Conservation (phyloP, 30 jellyfish, hydroid and myxozoan genomes). For the Pelagia noctiluca region DNA sequence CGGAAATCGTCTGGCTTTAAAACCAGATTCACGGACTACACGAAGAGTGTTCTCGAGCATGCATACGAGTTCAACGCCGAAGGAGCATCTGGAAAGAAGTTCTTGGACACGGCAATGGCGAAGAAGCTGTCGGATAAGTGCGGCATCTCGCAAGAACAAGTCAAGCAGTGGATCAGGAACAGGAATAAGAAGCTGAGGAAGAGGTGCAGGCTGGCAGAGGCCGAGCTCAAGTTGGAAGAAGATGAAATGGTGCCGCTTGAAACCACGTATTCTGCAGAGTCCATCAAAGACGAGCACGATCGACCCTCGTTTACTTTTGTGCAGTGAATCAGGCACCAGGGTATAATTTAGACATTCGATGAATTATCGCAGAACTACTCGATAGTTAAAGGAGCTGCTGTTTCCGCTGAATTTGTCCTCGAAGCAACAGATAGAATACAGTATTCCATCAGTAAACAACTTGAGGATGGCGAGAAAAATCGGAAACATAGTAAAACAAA, state of each 20-base stretch:
- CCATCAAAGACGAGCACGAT: conserved; percentile 36
- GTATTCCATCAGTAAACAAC: too few relatives aligned
- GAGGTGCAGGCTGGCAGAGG: conserved; percentile 40
- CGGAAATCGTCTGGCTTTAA: conserved; percentile 48
- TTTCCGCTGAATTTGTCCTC: too few relatives aligned
- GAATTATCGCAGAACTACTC: too few relatives aligned
- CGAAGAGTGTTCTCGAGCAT: conserved; percentile 59
- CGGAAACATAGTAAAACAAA: too few relatives aligned
- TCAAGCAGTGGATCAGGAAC: conserved; percentile 93
- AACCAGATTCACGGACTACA: conserved; percentile 68
- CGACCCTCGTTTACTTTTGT: conserved; percentile 63
- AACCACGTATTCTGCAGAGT: conserved; percentile 6
- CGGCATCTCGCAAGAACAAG: conserved; percentile 89
- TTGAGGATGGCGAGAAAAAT: too few relatives aligned
- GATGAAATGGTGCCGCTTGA: conserved; percentile 15
- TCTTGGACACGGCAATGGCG: conserved; percentile 64
- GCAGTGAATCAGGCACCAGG: conserved; percentile 5
- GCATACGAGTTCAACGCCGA: conserved; percentile 72
- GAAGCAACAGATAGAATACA: too few relatives aligned
- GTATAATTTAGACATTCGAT: too few relatives aligned
- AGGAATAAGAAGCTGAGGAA: conserved; percentile 77
- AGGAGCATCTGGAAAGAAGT: conserved; percentile 63
- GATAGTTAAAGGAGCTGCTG: too few relatives aligned
- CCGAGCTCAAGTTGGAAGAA: conserved; percentile 53
- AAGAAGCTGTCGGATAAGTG: conserved; percentile 78